A percentile compares a stretch with the other conserved stretches of the same genome.
These are phyloP conservation scores for Lonchura striata DNA, from an alignment of 2,113 vertebrate species.

Conservation along the genomic window DNA sequence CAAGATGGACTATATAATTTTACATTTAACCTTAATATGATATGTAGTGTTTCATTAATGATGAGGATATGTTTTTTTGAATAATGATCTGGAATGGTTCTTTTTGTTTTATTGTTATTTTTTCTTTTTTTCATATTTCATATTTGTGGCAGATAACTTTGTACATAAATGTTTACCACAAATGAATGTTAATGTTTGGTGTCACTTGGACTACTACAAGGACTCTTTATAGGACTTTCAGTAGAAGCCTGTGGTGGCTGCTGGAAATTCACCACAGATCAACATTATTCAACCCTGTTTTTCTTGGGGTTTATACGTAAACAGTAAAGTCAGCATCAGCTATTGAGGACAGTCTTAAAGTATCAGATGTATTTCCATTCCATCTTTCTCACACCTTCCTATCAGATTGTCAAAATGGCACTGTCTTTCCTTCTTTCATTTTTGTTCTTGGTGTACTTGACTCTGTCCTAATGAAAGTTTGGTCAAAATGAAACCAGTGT, in stretches of 20 bases:
- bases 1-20: constrained; percentile 77
- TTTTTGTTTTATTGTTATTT: neutral
- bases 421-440: constrained; percentile 50
- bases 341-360: constrained; percentile 76
- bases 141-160: constrained; percentile 86
- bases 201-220: constrained; percentile 83
- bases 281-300: constrained; percentile 77
- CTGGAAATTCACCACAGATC: constrained; percentile 76
- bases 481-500: constrained; percentile 79
- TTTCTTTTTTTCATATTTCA: neutral
- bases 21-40: constrained; percentile 83
- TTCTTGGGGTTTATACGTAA: constrained; percentile 77
- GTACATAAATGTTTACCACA: constrained; percentile 92
- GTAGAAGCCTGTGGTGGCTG: constrained; percentile 74
- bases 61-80: constrained; percentile 75
- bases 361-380: constrained; percentile 63
- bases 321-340: constrained; percentile 80
- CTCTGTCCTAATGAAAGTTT: constrained; percentile 76
- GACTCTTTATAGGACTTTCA: constrained; percentile 75
- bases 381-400: constrained; percentile 69
- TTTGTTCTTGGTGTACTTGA: constrained; percentile 64
- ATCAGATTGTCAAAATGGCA: constrained; percentile 90
- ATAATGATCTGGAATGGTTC: constrained; percentile 83
- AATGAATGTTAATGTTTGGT: constrained; percentile 89
- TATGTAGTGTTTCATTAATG: constrained; percentile 86